phyloP scores from a whole-genome alignment of 35 echinoderm and acorn worm genomes.

The Heliocidaris tuberculata region DNA sequence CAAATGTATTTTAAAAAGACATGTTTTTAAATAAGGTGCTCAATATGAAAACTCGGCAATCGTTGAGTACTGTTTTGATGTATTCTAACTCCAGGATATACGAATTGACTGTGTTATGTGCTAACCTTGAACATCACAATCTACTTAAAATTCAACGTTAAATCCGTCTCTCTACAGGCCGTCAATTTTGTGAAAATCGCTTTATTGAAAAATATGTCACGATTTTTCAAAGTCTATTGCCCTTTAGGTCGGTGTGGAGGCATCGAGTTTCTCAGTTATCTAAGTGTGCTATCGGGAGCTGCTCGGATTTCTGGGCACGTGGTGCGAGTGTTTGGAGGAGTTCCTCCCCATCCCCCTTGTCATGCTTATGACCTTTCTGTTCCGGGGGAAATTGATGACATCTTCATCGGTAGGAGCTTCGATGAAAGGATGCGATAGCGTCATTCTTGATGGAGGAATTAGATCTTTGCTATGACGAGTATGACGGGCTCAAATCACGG shows the following conservation, averaged over 20 bases:
- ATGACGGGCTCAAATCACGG: background rate
- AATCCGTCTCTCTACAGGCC: background rate
- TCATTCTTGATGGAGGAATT: background rate
- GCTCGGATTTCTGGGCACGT: constrained; percentile 3
- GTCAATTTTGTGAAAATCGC: background rate
- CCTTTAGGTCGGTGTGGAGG: background rate
- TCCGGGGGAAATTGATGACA: background rate
- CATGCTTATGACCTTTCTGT: constrained; percentile 16
- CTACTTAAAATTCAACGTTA: background rate
- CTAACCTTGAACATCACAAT: background rate
- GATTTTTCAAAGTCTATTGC: constrained; percentile 39
- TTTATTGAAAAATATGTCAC: constrained; percentile 25
- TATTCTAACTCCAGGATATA: too few relatives aligned
- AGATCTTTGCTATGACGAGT: background rate
- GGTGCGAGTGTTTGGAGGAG: background rate
- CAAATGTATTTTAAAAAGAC: too few relatives aligned
- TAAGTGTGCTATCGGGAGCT: constrained; percentile 33
- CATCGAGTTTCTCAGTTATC: constrained; percentile 29
- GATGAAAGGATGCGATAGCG: background rate
- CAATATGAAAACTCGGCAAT: too few relatives aligned
- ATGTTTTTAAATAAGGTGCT: too few relatives aligned
- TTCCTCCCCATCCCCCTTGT: background rate
- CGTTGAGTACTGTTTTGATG: too few relatives aligned
- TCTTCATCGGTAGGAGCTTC: background rate
- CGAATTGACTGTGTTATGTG: background rate